A percentile compares a stretch with the other conserved stretches of the same genome.
Conservation (phyloP, 2,797 vertebrate species). For the Ibycter americanus region DNA sequence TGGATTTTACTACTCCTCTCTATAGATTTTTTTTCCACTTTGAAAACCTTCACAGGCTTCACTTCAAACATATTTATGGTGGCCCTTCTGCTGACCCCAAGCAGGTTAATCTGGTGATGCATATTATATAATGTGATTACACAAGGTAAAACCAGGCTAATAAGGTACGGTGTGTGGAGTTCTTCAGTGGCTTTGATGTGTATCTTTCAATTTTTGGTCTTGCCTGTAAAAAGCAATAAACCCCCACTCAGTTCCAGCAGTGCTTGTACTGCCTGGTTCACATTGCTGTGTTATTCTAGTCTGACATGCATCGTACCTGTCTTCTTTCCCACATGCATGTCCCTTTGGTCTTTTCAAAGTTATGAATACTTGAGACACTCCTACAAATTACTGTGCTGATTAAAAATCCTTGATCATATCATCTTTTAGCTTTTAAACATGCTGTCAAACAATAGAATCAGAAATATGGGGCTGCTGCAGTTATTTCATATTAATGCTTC, state of each 20-base stretch:
- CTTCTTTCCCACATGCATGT: constrained; percentile 55
- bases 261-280: constrained; percentile 48
- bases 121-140: constrained; percentile 68
- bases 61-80: constrained; percentile 63
- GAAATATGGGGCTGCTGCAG: constrained; percentile 76
- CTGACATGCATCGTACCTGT: constrained; percentile 20
- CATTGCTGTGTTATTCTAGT: constrained; percentile 3
- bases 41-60: constrained; percentile 60
- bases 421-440: constrained; percentile 77
- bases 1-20: constrained; percentile 46
- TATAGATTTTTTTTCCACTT: not conserved
- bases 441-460: constrained; percentile 83
- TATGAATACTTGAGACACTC: constrained; percentile 66
- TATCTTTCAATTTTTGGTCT: constrained; percentile 74
- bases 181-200: constrained; percentile 71
- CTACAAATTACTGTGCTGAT: constrained; percentile 79
- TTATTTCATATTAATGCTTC: constrained; percentile 87
- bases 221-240: constrained; percentile 36
- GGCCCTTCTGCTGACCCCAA: constrained; percentile 46
- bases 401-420: constrained; percentile 83
- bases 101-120: constrained; percentile 63
- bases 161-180: constrained; percentile 37
- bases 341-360: constrained; percentile 58
- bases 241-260: not conserved
- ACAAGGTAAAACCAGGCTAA: constrained; percentile 64